phyloP scores from a whole-genome alignment of 2,797 vertebrate genomes.

The Columba guinea region DNA sequence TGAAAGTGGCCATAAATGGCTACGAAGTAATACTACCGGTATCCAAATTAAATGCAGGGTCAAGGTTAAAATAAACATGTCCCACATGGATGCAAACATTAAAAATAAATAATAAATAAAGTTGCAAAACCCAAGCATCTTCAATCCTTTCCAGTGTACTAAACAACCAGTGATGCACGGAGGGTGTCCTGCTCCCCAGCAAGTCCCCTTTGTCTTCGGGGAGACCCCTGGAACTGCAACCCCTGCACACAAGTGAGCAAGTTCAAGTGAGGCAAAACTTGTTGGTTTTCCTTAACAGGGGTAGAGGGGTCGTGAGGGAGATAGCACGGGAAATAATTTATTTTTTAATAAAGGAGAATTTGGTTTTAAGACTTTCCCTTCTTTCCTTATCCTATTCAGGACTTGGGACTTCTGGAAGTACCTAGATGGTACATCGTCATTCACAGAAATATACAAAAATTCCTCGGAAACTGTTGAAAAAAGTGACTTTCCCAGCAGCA shows the following conservation, averaged over 20 bases:
- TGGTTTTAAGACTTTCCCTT: background rate
- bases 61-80: background rate
- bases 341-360: background rate
- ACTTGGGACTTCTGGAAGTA: background rate
- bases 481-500: fast-evolving
- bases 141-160: fast-evolving
- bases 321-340: no score
- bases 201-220: fast-evolving
- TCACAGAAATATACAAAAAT: fast-evolving
- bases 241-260: fast-evolving
- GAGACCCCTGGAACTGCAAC: background rate
- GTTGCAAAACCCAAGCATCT: background rate
- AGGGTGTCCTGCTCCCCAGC: fast-evolving
- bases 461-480: fast-evolving
- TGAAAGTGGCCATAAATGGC: background rate
- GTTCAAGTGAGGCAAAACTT: fast-evolving
- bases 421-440: fast-evolving
- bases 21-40: background rate
- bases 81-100: background rate
- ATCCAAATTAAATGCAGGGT: background rate
- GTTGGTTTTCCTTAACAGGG: fast-evolving
- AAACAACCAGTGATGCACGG: fast-evolving
- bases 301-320: fast-evolving
- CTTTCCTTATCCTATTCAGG: background rate
- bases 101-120: no score